Evolutionary conservation across 2,888 invertebrate species (phyloP), one percentile per base, ranked within the genome.

Genomic region (Melanostoma mellinum): DNA sequence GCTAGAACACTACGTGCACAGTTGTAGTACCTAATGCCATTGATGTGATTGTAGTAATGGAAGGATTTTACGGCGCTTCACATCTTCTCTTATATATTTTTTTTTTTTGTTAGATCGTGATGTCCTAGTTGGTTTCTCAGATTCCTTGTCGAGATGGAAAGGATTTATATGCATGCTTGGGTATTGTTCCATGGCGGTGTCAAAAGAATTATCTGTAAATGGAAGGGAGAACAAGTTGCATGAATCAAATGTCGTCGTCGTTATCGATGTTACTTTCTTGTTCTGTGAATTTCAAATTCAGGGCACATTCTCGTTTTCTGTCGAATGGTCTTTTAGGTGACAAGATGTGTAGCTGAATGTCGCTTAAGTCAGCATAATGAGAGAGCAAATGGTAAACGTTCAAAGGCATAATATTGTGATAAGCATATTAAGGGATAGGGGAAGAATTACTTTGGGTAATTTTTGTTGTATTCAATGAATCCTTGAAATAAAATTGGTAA

Each of bases 131-230:
- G 36, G 53, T 36, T 40, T 77, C 32, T 42, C 44, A 61, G 58
- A 55, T 38, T 71, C 48, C 67, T 60, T 58, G 56, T 44, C 56
- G 55, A 44, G 5, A 65, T 56, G 58, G 50, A 61, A 68, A 69
- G 60, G 79, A 84, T 84, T 84, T 84, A 84, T 79, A 71, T 84
- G 75, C 75, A 84, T 68, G 84, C 84, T 46, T 79, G 69, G 79
- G 65, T 75, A 84, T 71, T 84, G 84, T 79, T 71, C 74, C 46
- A 74, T 50, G 38, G 69, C 78, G 82, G 69, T 82, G 82, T 75
- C 79, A 75, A 65, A 75, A 48, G 75, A 81, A 72, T 81, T 81
- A 76, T 65, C 46, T 72, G 48, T 44, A 40, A 52, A 58, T 52
- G 71, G 44, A 8, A 44, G 10, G 32, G 46, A 55, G 72, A 63